Conservation (phyloP, 2,113 vertebrate genomes). For the Podarcis muralis region DNA sequence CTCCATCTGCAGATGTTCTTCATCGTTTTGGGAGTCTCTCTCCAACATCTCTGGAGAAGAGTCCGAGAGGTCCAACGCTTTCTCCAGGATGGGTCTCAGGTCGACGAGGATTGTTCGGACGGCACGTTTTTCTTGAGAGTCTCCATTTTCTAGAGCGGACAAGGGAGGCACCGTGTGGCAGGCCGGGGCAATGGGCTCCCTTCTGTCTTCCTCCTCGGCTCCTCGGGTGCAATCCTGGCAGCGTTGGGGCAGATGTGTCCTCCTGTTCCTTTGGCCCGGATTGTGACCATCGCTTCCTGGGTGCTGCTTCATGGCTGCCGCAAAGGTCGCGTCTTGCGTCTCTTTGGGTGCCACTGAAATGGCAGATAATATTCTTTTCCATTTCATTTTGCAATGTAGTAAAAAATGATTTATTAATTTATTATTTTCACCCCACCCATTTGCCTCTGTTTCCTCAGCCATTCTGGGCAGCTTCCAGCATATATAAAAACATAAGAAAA, state of each 20-base stretch:
- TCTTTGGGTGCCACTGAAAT: background rate
- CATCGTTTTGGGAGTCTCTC: background rate
- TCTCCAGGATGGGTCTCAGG: slow-evolving; percentile 60
- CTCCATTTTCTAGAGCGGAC: background rate
- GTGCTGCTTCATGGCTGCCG: accelerated
- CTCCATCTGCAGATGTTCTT: too few relatives aligned
- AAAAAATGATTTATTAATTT: background rate
- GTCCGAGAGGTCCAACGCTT: slow-evolving; percentile 31
- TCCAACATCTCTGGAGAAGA: background rate
- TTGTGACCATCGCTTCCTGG: accelerated
- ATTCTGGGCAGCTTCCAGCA: too few relatives aligned
- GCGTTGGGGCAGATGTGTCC: accelerated
- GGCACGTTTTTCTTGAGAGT: background rate
- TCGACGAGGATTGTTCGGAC: slow-evolving; percentile 60
- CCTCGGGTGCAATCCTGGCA: background rate
- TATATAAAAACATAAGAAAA: too few relatives aligned
- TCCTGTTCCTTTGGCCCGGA: accelerated
- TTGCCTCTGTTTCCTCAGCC: too few relatives aligned
- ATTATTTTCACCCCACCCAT: too few relatives aligned
- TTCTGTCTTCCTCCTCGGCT: accelerated
- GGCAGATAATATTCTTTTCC: background rate
- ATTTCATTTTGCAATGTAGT: background rate
- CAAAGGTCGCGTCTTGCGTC: background rate
- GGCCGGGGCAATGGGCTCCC: accelerated
- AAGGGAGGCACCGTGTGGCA: background rate